These are phyloP conservation scores for Drosophila kanekoi DNA, from an alignment of 2,888 invertebrate species.

Conservation along the genomic window DNA sequence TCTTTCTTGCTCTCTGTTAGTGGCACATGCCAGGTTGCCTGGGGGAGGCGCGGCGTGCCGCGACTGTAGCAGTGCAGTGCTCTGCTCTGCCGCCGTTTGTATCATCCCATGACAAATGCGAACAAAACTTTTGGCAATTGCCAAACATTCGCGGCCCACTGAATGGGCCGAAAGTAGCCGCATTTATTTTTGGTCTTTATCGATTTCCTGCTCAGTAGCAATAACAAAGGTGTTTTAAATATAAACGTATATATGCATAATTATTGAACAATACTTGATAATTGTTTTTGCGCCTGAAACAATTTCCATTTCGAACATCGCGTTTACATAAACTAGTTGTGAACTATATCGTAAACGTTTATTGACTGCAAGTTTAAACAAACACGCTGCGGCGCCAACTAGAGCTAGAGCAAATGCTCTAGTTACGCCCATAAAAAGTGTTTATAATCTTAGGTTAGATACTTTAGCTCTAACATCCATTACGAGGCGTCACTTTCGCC, in stretches of 20 bases:
- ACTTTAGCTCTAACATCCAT: neutral
- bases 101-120: neutral
- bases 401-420: neutral
- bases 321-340: neutral
- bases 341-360: neutral
- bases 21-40: slow-evolving; percentile 16
- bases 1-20: neutral
- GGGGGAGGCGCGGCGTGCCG: neutral
- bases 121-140: slow-evolving; percentile 16
- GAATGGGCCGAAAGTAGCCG: slow-evolving; percentile 32
- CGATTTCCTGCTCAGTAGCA: slow-evolving; percentile 43
- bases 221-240: slow-evolving; percentile 7
- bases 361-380: neutral
- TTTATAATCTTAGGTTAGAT: slow-evolving; percentile 1
- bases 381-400: neutral
- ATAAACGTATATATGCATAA: neutral
- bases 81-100: neutral
- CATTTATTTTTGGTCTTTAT: slow-evolving; percentile 60
- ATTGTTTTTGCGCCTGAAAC: neutral
- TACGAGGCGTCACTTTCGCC: neutral
- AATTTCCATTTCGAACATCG: neutral
- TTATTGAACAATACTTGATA: neutral
- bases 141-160: slow-evolving; percentile 6
- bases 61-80: neutral
- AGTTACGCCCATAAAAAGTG: neutral